Evolutionary conservation across 53 echinoderm and acorn worm genomes (phyloP).

Genomic region (Apostichopus leukothele): DNA sequence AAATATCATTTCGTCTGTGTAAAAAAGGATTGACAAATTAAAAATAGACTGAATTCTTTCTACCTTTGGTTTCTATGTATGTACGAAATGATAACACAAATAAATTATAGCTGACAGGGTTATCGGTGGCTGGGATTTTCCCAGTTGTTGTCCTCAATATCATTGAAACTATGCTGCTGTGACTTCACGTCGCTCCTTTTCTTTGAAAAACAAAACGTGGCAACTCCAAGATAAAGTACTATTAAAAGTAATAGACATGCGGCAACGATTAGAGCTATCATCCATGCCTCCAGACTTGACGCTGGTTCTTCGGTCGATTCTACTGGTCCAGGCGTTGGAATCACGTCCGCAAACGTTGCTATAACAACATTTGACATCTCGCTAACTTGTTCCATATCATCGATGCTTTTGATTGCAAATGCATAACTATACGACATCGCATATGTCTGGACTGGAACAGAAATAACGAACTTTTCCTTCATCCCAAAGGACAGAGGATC

Average conservation of each 20-base stretch:
- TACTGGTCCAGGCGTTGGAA: slow-evolving; percentile 23
- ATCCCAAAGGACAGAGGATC: slow-evolving; percentile 1
- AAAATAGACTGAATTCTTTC: no score
- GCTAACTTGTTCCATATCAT: not conserved
- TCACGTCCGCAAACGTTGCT: slow-evolving; percentile 31
- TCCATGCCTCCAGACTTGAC: not conserved
- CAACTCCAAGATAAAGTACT: not conserved
- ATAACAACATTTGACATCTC: slow-evolving; percentile 48
- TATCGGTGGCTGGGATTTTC: not conserved
- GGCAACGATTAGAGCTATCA: not conserved
- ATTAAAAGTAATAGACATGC: not conserved
- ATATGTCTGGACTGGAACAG: not conserved
- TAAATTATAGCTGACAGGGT: no score
- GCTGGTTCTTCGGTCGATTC: not conserved
- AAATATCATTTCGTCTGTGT: no score
- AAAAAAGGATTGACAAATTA: no score
- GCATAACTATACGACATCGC: not conserved
- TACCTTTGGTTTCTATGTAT: no score
- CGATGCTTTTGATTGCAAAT: slow-evolving; percentile 46
- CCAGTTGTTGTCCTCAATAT: not conserved
- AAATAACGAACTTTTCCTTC: slow-evolving; percentile 23
- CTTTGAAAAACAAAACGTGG: not conserved
- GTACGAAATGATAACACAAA: no score
- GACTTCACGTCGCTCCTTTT: not conserved
- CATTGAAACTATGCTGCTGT: not conserved